These are phyloP conservation scores for Leptinotarsa rubiginosa DNA, from an alignment of 2,888 invertebrate genomes.

Conservation along the genomic window DNA sequence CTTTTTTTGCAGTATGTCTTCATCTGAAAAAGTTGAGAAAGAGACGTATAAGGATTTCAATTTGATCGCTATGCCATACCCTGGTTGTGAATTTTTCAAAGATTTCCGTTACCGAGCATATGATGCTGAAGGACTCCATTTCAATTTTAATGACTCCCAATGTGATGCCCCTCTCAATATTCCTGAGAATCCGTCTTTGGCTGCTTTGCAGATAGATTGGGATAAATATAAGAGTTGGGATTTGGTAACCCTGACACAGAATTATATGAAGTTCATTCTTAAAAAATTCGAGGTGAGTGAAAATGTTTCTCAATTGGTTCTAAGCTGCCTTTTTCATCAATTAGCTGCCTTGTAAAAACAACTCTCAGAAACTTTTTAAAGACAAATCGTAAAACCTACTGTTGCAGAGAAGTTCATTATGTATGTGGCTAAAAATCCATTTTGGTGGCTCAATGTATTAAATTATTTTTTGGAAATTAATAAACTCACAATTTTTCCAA, in stretches of 20 bases:
- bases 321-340: neutral
- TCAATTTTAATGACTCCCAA: conserved; percentile 79
- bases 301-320: neutral
- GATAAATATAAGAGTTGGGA: conserved; percentile 21
- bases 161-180: conserved; percentile 76
- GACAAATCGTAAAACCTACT: too few species aligned
- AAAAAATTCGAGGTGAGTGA: conserved; percentile 45
- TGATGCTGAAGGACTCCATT: conserved; percentile 74
- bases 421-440: too few species aligned
- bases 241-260: conserved; percentile 16
- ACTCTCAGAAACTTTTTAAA: neutral
- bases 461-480: too few species aligned
- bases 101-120: conserved; percentile 80
- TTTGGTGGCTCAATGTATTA: too few species aligned
- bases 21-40: conserved; percentile 81
- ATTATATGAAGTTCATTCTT: conserved; percentile 21
- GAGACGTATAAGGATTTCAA: conserved; percentile 80
- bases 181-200: conserved; percentile 67
- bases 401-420: too few species aligned
- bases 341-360: neutral
- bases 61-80: conserved; percentile 81
- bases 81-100: conserved; percentile 86
- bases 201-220: conserved; percentile 12
- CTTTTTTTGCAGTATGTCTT: conserved; percentile 12
- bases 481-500: too few species aligned